A percentile compares a stretch with the other conserved stretches of the same genome.
Evolutionary conservation across 2,888 invertebrate genomes (phyloP).

Genomic region (Ectropis crepuscularia): DNA sequence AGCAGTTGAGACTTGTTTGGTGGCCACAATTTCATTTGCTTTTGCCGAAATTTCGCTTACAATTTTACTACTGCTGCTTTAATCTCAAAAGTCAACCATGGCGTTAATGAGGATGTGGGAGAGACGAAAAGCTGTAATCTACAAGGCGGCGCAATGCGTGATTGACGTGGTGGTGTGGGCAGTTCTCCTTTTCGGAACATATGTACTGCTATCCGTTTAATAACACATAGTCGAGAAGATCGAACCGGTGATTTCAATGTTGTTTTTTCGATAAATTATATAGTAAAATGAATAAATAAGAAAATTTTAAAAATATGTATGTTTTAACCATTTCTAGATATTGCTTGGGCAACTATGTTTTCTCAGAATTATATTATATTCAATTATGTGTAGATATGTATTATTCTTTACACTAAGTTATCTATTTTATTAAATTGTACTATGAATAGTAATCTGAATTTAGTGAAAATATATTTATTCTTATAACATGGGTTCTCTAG

Average conservation of each 20-base stretch:
- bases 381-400: no score
- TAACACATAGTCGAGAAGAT: background rate
- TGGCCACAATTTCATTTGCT: conserved; percentile 64
- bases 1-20: conserved; percentile 58
- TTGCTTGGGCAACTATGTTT: no score
- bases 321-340: no score
- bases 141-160: conserved; percentile 45
- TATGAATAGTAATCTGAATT: no score
- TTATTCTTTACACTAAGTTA: no score
- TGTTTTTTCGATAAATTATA: background rate
- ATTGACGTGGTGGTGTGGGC: conserved; percentile 59
- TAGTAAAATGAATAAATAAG: no score
- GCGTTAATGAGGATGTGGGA: conserved; percentile 50
- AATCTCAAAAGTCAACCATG: background rate
- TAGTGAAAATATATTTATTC: no score
- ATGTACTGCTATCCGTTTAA: conserved; percentile 51
- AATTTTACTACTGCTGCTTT: conserved; percentile 58
- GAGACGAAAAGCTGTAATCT: conserved; percentile 49
- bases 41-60: conserved; percentile 66
- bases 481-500: no score
- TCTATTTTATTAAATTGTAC: no score
- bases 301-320: no score
- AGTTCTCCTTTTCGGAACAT: conserved; percentile 58
- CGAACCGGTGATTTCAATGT: background rate
- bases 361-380: no score